These are phyloP conservation scores for Elephantulus edwardii DNA, from an alignment of 2,113 vertebrate species.

Conservation along the genomic window DNA sequence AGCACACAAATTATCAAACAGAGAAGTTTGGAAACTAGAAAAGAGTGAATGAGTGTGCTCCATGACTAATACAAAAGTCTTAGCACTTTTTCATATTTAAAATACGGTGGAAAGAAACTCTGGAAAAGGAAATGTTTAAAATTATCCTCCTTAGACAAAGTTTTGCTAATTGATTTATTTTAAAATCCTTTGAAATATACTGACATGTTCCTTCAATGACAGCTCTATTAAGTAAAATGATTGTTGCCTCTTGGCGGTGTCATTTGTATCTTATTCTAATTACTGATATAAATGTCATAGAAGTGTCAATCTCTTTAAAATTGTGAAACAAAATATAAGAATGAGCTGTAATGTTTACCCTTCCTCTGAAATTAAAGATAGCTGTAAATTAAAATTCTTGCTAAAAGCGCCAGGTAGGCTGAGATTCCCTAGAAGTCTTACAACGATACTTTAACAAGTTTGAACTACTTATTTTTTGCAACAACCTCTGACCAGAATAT, in stretches of 20 bases:
- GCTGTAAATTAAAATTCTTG: conserved; percentile 38
- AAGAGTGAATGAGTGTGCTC: neutral
- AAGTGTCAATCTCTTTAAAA: conserved; percentile 6
- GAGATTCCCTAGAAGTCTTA: neutral
- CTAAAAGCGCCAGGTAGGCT: neutral
- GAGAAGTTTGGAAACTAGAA: neutral
- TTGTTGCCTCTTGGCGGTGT: neutral
- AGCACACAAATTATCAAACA: neutral
- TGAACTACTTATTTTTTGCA: neutral
- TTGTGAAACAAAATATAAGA: neutral
- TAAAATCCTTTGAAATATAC: conserved; percentile 35
- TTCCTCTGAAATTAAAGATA: conserved; percentile 39
- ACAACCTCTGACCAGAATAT: neutral
- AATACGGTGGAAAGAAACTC: neutral
- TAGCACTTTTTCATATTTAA: conserved; percentile 26
- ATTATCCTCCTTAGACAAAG: neutral
- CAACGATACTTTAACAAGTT: neutral
- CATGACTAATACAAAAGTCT: conserved; percentile 6
- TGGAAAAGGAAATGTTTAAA: conserved; percentile 23
- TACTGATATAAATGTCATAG: conserved; percentile 10
- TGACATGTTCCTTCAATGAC: conserved; percentile 16
- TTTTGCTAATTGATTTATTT: conserved; percentile 31
- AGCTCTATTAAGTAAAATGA: conserved; percentile 9
- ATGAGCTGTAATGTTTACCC: conserved; percentile 17
- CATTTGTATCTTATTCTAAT: conserved; percentile 51